Conservation (phyloP, 2,888 invertebrate species). For the Tipula unca region DNA sequence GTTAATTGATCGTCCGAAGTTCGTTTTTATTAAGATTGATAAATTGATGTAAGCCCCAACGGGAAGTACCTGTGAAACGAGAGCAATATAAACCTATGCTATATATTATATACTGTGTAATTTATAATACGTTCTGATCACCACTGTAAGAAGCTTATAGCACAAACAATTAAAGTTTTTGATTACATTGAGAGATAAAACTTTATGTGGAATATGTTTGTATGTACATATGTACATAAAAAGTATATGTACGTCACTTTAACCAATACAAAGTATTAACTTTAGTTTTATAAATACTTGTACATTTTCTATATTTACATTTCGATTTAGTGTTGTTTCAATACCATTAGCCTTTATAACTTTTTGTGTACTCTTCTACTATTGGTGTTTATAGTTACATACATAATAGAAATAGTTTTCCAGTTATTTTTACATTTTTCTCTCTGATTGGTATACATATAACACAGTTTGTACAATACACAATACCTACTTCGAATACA, state of each 20-base stretch:
- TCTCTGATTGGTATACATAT: neutral
- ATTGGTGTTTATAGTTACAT: neutral
- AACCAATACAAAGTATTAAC: neutral
- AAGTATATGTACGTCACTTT: neutral
- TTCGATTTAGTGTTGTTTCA: neutral
- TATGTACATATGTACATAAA: neutral
- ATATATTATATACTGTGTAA: too few species aligned
- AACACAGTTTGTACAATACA: neutral
- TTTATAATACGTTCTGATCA: neutral
- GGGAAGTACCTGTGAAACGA: neutral
- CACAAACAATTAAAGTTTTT: neutral
- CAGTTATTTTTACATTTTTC: neutral
- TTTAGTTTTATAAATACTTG: neutral
- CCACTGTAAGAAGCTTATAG: neutral
- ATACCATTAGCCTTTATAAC: neutral
- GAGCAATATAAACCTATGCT: too few species aligned
- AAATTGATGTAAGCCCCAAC: neutral
- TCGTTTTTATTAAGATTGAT: neutral
- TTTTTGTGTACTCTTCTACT: neutral
- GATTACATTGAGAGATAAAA: neutral
- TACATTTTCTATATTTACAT: neutral
- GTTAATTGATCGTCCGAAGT: neutral
- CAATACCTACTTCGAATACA: neutral
- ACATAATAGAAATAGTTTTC: neutral
- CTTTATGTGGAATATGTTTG: neutral